Evolutionary conservation across 2,888 invertebrate genomes (phyloP).

Genomic region (Cephus sareptanus): DNA sequence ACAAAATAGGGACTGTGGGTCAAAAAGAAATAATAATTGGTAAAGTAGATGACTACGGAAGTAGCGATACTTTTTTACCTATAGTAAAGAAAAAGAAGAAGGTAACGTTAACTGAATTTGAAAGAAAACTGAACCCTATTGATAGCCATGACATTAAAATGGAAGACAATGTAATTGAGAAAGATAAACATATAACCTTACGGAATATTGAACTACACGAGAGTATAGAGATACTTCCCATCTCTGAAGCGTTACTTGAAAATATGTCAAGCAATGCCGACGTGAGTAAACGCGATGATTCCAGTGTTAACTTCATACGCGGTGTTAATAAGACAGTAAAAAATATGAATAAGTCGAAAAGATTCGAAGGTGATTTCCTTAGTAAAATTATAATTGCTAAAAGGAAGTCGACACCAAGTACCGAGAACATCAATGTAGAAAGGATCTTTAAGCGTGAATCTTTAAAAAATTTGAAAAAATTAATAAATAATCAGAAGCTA

Average conservation of each 20-base stretch:
- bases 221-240: not conserved
- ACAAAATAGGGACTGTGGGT: not conserved
- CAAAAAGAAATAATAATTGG: conserved; percentile 15
- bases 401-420: conserved; percentile 16
- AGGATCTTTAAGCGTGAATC: conserved; percentile 44
- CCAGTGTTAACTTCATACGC: conserved; percentile 6
- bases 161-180: not conserved
- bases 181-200: not conserved
- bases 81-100: not conserved
- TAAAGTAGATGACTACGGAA: not conserved
- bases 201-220: not conserved
- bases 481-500: conserved; percentile 8
- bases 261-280: not conserved
- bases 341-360: not conserved
- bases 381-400: not conserved
- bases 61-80: not conserved
- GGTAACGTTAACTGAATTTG: not conserved
- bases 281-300: not conserved
- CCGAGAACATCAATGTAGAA: conserved; percentile 38
- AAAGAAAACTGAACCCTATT: not conserved
- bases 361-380: not conserved
- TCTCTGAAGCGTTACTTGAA: not conserved
- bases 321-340: conserved; percentile 13
- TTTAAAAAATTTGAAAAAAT: conserved; percentile 27
- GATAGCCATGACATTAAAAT: not conserved